Base-by-base conservation (phyloP, 30 jellyfish, hydroid and myxozoan species). In the Nemopilema nomurai region DNA sequence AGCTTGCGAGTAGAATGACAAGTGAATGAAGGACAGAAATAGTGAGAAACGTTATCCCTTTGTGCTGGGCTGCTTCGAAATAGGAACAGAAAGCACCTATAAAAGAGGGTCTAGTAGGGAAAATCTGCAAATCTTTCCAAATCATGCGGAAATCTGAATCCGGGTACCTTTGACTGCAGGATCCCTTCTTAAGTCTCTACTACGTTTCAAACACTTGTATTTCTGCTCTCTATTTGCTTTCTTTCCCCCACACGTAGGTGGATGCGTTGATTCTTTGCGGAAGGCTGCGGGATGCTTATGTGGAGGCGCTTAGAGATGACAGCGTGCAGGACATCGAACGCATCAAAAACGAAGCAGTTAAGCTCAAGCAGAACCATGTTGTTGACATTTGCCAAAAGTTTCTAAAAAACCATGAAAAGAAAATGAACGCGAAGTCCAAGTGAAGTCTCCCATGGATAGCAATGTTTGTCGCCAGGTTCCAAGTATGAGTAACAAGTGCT, bases 331-430 rank as follows among this genome's bases (percentile, higher is more conserved):
- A 94, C 26, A 79, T 94, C 70, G 98, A 94, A 52, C 69, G 90
- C 28, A 94, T 94, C 8, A 53, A 85, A 49, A 86, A 32, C 28
- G 92, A 80, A 49, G 99, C 99, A 22, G 78, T 81, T 52, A 76
- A 81, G 49, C 67, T 67, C 53, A 87, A 84, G 28, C 99, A 94
- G 67, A 86, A 69, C 81, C 84, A 80, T 50, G 87, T 94, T 70
- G 92, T 82, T 41, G 99, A 94, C 63, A 85, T 94, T 33, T 94
- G 99, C 79, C 97, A 90, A 27, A 94, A 69, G 77, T 94, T 90
- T 96, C 87, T 94, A 33, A 84, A 78, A 74, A 83, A 75, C 66
- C 76, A 82, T 62, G 81, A 79, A 63, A 96, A 85, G 50, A 93
- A 78, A 67, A 87, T 81, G 80, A 90, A 87, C 7, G 68, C 89